A percentile compares a stretch with the other conserved stretches of the same genome.
Evolutionary conservation across 2,113 vertebrate species (phyloP).

Genomic region (Cyphomyrus plagiostoma): DNA sequence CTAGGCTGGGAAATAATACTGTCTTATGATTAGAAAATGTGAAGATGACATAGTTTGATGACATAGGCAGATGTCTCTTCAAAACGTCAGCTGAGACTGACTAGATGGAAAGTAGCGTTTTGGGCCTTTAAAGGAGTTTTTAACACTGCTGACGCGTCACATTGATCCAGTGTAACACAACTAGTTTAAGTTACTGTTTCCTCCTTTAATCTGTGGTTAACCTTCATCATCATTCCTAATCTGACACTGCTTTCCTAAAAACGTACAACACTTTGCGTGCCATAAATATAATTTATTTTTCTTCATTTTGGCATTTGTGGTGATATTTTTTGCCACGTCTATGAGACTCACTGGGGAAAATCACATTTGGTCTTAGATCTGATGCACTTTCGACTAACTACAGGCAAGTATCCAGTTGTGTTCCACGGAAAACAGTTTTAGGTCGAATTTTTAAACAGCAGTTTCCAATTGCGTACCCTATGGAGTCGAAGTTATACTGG

Average conservation of each 20-base stretch:
- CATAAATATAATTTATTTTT: background rate
- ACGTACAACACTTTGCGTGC: background rate
- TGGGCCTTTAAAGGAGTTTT: background rate
- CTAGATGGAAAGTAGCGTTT: background rate
- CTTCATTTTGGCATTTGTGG: background rate
- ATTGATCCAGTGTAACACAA: background rate
- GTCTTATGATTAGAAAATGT: background rate
- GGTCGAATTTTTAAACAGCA: background rate
- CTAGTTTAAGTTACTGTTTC: background rate
- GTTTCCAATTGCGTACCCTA: constrained; percentile 1
- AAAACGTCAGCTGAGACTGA: background rate
- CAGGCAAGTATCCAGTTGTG: background rate
- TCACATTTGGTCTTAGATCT: background rate
- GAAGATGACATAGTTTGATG: background rate
- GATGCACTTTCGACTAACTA: background rate
- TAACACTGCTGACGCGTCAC: background rate
- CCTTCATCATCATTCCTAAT: background rate
- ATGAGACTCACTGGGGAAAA: background rate
- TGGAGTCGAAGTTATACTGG: background rate
- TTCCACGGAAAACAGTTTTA: background rate
- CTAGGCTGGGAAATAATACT: background rate
- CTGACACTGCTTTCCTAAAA: background rate
- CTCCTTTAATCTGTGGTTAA: background rate
- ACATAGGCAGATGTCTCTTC: background rate
- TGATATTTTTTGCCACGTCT: background rate